Evolutionary conservation across 2,113 vertebrate species (phyloP).

Genomic region (Albula glossodonta): DNA sequence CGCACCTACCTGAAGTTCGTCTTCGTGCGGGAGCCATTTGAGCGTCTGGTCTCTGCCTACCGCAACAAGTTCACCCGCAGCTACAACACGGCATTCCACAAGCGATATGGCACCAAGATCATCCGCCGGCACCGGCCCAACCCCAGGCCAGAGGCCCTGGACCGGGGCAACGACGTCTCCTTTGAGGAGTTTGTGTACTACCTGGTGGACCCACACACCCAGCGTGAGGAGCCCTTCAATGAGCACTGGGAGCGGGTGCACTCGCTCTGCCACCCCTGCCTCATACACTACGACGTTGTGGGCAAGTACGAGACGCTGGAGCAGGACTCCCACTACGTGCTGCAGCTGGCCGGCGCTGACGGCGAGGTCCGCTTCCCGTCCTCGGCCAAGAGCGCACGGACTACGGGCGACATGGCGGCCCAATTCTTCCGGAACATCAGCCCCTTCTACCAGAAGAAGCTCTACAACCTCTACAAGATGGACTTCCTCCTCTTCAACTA

Average conservation of each 20-base stretch:
- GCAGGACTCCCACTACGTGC: slow-evolving; percentile 85
- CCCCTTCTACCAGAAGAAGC: slow-evolving; percentile 88
- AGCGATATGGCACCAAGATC: slow-evolving; percentile 87
- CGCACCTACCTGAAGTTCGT: slow-evolving; percentile 90
- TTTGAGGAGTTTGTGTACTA: slow-evolving; percentile 94
- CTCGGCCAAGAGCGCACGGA: slow-evolving; percentile 74
- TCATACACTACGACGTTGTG: slow-evolving; percentile 88
- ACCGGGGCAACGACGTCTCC: slow-evolving; percentile 82
- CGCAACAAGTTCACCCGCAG: slow-evolving; percentile 89
- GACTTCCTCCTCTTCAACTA: slow-evolving; percentile 98
- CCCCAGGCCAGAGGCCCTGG: slow-evolving; percentile 73
- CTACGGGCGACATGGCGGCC: slow-evolving; percentile 75
- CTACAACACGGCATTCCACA: slow-evolving; percentile 90
- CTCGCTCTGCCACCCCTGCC: slow-evolving; percentile 91
- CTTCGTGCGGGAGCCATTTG: slow-evolving; percentile 91
- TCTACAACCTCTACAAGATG: slow-evolving; percentile 92
- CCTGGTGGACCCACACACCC: slow-evolving; percentile 85
- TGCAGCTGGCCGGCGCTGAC: slow-evolving; percentile 77
- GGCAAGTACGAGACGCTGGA: slow-evolving; percentile 96
- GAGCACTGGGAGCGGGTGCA: slow-evolving; percentile 95
- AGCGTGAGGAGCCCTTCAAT: slow-evolving; percentile 86
- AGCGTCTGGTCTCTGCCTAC: slow-evolving; percentile 90
- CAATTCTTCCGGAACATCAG: slow-evolving; percentile 86
- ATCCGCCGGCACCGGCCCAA: slow-evolving; percentile 78
- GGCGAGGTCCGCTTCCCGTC: slow-evolving; percentile 76